Conservation (phyloP, 1,140 invertebrate species). For the Drosophila ogumai region DNA sequence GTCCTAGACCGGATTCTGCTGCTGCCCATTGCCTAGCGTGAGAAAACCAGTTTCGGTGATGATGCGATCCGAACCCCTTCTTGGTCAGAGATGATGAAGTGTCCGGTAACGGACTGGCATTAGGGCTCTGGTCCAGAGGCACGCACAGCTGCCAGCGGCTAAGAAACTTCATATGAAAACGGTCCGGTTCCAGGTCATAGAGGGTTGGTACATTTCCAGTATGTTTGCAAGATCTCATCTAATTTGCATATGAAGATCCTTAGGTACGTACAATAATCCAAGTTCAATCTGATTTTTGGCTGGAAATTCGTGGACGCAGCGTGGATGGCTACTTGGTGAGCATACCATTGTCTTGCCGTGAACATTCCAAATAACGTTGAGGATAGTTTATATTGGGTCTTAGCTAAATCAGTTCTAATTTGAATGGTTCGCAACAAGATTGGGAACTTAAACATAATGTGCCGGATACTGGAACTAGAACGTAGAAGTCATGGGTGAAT, state of each 20-base stretch:
- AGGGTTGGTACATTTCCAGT: conserved; percentile 30
- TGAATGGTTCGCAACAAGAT: background rate
- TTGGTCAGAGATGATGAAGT: conserved; percentile 46
- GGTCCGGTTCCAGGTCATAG: background rate
- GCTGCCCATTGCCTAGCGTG: conserved; percentile 50
- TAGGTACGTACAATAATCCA: background rate
- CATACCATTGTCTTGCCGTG: background rate
- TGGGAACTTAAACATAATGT: background rate
- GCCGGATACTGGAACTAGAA: background rate
- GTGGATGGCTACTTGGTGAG: background rate
- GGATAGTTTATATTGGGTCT: too few species aligned
- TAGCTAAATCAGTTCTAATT: too few species aligned
- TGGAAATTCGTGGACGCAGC: background rate
- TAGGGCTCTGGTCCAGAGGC: background rate
- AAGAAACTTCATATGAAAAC: background rate
- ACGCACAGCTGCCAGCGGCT: conserved; percentile 28
- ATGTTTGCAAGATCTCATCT: conserved; percentile 23
- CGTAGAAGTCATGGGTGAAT: too few species aligned
- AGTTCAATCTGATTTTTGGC: background rate
- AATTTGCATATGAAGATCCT: conserved; percentile 37
- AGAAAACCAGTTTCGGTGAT: conserved; percentile 74
- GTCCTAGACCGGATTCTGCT: conserved; percentile 11
- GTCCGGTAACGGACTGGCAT: conserved; percentile 47
- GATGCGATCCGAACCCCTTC: conserved; percentile 25
- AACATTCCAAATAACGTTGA: background rate